Conservation (phyloP, 2,888 invertebrate species). For the Caenorhabditis uteleia region DNA sequence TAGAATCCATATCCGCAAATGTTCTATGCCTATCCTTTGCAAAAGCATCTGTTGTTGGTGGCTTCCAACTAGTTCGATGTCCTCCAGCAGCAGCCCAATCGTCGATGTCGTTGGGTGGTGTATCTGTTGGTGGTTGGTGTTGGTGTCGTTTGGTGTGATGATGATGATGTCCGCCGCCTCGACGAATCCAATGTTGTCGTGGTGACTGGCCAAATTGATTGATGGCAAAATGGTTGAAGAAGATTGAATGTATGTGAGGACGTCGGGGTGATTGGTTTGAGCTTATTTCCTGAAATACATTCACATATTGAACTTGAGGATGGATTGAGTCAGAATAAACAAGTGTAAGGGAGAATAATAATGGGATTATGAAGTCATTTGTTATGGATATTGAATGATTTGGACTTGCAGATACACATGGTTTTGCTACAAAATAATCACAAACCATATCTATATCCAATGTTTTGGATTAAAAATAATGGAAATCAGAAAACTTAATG, state of each 20-base stretch:
- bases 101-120: constrained; percentile 25
- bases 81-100: constrained; percentile 3
- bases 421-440: too few relatives aligned
- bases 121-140: constrained; percentile 14
- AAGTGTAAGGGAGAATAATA: too few relatives aligned
- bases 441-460: too few relatives aligned
- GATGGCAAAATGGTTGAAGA: constrained; percentile 11
- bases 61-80: too few relatives aligned
- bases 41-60: constrained; percentile 40
- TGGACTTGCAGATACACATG: too few relatives aligned
- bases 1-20: constrained; percentile 39
- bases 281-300: background rate
- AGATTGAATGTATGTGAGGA: background rate
- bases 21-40: constrained; percentile 46
- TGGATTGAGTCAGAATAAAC: too few relatives aligned
- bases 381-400: too few relatives aligned
- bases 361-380: too few relatives aligned
- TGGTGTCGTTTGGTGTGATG: too few relatives aligned
- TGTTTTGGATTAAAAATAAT: too few relatives aligned
- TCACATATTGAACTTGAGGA: too few relatives aligned
- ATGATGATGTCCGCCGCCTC: constrained; percentile 13
- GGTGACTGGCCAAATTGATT: constrained; percentile 1
- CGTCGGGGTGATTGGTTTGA: background rate
- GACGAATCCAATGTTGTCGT: constrained; percentile 8
- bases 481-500: too few relatives aligned